A percentile compares a stretch with the other conserved stretches of the same genome.
Evolutionary conservation across 2,797 vertebrate species (phyloP).

Genomic region (Poecilia gillii): DNA sequence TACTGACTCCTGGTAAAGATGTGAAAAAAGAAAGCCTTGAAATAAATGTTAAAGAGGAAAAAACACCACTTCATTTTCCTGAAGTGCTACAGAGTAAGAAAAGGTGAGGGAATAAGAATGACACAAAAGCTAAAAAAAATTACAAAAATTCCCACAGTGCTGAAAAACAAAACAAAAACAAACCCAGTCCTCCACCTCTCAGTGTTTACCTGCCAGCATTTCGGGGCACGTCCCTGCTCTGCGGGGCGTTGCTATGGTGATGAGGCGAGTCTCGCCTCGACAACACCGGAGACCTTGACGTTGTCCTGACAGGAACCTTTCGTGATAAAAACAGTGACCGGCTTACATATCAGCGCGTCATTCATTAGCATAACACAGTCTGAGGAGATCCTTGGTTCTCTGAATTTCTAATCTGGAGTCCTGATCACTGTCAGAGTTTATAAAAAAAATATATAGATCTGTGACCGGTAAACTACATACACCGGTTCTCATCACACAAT

Average conservation of each 20-base stretch:
- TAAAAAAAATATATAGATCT: neutral
- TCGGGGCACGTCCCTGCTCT: conserved; percentile 85
- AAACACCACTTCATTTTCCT: too few relatives aligned
- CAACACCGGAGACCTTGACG: conserved; percentile 91
- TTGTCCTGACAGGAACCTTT: conserved; percentile 91
- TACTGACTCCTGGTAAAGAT: neutral
- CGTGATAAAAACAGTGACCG: conserved; percentile 69
- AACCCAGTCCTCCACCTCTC: neutral
- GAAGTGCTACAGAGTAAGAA: neutral
- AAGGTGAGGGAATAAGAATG: neutral
- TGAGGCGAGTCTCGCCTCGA: conserved; percentile 90
- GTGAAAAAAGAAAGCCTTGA: neutral
- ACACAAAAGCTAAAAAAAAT: neutral
- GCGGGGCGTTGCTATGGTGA: conserved; percentile 84
- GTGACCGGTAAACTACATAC: neutral
- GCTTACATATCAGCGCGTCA: conserved; percentile 46
- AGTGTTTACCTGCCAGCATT: conserved; percentile 85
- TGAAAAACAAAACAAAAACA: neutral
- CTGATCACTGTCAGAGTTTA: neutral
- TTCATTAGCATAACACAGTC: neutral
- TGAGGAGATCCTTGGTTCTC: neutral
- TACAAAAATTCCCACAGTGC: neutral
- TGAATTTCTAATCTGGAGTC: neutral
- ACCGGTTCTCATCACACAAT: neutral
- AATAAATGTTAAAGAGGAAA: neutral